Base-by-base conservation (phyloP, 1,140 invertebrate species). In the Pogonus chalceus region DNA sequence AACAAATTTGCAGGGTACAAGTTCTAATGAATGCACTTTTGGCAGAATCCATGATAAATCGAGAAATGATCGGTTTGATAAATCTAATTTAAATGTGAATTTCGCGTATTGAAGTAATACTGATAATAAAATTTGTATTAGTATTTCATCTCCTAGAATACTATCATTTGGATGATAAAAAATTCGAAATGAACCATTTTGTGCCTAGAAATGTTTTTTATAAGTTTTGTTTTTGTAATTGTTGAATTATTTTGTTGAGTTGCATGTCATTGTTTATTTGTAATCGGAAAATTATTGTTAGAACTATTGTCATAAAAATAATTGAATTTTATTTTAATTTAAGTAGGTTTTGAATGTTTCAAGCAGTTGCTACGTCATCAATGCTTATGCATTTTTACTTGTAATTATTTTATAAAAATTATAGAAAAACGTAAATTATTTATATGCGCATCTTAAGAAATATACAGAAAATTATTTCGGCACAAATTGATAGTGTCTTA, bases 121-220 rank as follows among this genome's bases (percentile, higher is more conserved):
- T 0, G 79, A 80, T 46, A 79, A 53, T 49, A 80, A 70, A 60
- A 82, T 80, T 66, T 81, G 73, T 0, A 72, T 68, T 20, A 81
- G 57, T 56, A 80, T 81, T 64, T 79, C 76, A 65, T 80, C 74
- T 14, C 77, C 77, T 23, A 77, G 54, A 49, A 79, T 76, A 58
- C 69, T 71, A 21, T 66, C 57, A 2, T 53, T 24, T 20, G 63
- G 56, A 37, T 72, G 72, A 62, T 65, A 70, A 35, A 66, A 57
- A 43, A 53, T 53, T 21, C 63, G 60, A 57, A 70, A 60, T 51
- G 60, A 54, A 58, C 22, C 16, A 49, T 23, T 21, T 24, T 51
- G 23, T 52, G 16, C 37, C 35, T 35, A 35, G 10, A 23, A 52
- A 48, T 16, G 2, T 20, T 4, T n/a, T 31, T 12, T 12, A 16